Evolutionary conservation across 2,797 vertebrate genomes (phyloP).

Genomic region (Tolypeutes matacus): DNA sequence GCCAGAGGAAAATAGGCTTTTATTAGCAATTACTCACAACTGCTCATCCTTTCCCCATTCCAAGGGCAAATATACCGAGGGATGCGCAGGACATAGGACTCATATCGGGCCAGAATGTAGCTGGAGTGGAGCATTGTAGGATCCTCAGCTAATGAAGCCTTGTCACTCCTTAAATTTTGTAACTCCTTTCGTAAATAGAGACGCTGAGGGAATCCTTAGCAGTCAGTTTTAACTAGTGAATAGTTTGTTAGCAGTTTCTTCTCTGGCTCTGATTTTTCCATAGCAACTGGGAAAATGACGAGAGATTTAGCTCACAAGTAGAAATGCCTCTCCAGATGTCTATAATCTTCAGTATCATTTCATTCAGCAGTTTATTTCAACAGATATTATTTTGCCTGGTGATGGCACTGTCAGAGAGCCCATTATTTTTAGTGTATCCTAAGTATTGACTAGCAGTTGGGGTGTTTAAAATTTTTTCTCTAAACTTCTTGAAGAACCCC

Average conservation of each 20-base stretch:
- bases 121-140: not conserved
- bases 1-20: constrained; percentile 69
- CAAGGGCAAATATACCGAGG: constrained; percentile 24
- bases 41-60: constrained; percentile 55
- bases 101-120: not conserved
- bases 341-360: not conserved
- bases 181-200: not conserved
- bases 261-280: constrained; percentile 17
- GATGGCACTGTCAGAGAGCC: not conserved
- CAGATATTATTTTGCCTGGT: not conserved
- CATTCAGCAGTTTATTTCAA: constrained; percentile 9
- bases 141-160: not conserved
- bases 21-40: constrained; percentile 58
- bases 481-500: not conserved
- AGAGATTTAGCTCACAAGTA: constrained; percentile 8
- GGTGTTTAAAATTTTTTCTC: not conserved
- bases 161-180: not conserved
- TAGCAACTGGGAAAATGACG: constrained; percentile 5
- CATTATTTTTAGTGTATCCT: constrained; percentile 37
- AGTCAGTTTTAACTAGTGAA: not conserved
- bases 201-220: not conserved
- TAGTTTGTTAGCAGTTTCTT: not conserved
- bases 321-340: not conserved
- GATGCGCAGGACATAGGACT: not conserved
- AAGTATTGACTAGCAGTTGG: not conserved